phyloP scores from a whole-genome alignment of 2,888 invertebrate genomes.

The Heliconius cydno region DNA sequence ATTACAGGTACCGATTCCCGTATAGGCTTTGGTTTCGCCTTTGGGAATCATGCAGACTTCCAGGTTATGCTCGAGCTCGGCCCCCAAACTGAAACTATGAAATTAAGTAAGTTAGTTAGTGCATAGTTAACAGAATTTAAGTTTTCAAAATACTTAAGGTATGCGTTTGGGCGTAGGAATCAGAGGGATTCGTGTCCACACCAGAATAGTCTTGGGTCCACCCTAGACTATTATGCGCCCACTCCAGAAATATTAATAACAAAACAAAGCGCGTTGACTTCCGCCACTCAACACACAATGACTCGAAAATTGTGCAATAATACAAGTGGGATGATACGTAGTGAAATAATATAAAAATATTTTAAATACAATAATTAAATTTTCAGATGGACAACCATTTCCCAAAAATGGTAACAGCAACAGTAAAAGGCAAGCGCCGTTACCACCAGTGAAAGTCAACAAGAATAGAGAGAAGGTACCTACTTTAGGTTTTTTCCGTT shows the following conservation, averaged over 20 bases:
- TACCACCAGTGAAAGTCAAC: slow-evolving; percentile 66
- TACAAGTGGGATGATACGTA: not conserved
- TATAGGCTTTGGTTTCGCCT: slow-evolving; percentile 90
- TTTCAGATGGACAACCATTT: slow-evolving; percentile 65
- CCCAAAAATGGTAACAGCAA: slow-evolving; percentile 51
- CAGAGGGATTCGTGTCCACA: too few relatives aligned
- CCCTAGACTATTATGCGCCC: too few relatives aligned
- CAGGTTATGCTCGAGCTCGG: slow-evolving; percentile 90
- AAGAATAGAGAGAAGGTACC: slow-evolving; percentile 76
- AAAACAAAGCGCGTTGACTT: too few relatives aligned
- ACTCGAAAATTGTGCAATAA: too few relatives aligned
- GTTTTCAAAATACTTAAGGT: too few relatives aligned
- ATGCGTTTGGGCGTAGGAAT: too few relatives aligned
- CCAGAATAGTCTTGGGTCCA: too few relatives aligned
- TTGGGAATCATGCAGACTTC: slow-evolving; percentile 92
- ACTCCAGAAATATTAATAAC: too few relatives aligned
- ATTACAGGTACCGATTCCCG: slow-evolving; percentile 90
- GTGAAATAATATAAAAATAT: not conserved
- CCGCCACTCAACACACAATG: too few relatives aligned
- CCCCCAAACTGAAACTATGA: slow-evolving; percentile 89
- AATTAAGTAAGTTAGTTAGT: slow-evolving; percentile 77
- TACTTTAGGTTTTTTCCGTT: slow-evolving; percentile 16
- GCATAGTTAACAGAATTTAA: too few relatives aligned
- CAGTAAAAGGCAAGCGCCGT: slow-evolving; percentile 79
- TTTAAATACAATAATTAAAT: not conserved